Evolutionary conservation across 2,113 vertebrate genomes (phyloP), one percentile per base, ranked within the genome.

Genomic region (Pipa parva): DNA sequence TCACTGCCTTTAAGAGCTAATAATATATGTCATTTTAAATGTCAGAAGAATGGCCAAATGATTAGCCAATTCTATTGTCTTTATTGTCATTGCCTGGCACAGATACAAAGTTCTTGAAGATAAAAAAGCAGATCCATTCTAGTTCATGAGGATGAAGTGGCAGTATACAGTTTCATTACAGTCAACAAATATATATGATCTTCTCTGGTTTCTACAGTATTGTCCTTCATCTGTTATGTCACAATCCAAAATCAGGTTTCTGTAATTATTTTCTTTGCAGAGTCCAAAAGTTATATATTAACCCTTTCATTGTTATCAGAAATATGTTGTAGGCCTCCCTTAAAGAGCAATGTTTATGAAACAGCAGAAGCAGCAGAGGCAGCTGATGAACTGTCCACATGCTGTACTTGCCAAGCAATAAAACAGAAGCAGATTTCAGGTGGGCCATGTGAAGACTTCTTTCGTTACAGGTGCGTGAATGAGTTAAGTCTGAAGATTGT

Each of bases 271-370:
- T 37, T 60, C 28, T 42, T 60, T 61, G 22, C 48, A 60, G 31
- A 42, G 65, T 69, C 65, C 33, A 7, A 22, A 22, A 42, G 33
- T 21, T 58, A 68, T 50, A 59, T 59, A 39, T 37, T 59, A 59
- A 39, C 33, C 24, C 26, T 31, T 67, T 28, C 52, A 22, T 17
- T 49, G 39, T n/a, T 15, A 29, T 45, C 17, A 24, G 11, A 21
- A 37, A 42, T 33, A 31, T 7, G 25, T 45, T 12, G 57, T 18
- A 54, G 57, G 25, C 57, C 49, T 54, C 22, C 33, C 18, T 24
- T n/a, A n/a, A n/a, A n/a, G 54, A n/a, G 21, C 28, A 48, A n/a
- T n/a, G 24, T 28, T 18, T n/a, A 24, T 46, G 42, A 21, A 8
- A n/a, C n/a, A n/a, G 36, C 29, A 37, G 21, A 60, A 52, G 66